These are phyloP conservation scores for Aegotheles bennettii DNA, from an alignment of 2,113 vertebrate genomes.

Conservation along the genomic window DNA sequence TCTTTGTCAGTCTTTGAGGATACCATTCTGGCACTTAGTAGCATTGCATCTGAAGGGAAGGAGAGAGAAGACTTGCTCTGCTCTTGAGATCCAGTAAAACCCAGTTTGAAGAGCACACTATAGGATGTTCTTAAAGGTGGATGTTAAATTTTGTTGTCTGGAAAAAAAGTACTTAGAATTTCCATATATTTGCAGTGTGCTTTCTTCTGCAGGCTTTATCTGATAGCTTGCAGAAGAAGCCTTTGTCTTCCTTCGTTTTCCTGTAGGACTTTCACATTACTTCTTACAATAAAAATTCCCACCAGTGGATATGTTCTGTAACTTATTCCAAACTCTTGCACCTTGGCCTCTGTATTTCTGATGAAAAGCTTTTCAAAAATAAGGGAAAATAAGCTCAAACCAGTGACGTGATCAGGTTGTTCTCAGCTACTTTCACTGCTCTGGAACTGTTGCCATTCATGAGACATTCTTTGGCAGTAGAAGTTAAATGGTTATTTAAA, in stretches of 20 bases:
- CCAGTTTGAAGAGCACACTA: background rate
- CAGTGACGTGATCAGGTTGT: no score
- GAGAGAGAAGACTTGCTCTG: background rate
- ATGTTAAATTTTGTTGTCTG: background rate
- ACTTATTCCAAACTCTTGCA: background rate
- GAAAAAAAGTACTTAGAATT: background rate
- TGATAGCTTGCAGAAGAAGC: background rate
- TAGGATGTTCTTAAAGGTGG: background rate
- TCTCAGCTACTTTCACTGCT: no score
- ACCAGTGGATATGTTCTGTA: background rate
- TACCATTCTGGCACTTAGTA: background rate
- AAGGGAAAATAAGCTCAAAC: no score
- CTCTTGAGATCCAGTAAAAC: background rate
- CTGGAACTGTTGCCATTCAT: no score
- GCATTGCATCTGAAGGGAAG: background rate
- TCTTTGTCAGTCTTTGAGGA: background rate
- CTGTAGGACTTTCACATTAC: background rate
- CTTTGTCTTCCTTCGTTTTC: background rate
- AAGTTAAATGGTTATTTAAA: no score
- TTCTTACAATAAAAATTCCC: background rate
- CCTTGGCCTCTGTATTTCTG: background rate
- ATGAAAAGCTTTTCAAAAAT: no score
- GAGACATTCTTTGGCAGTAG: no score
- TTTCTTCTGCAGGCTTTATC: background rate
- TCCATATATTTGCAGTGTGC: background rate